These are phyloP conservation scores for Heterocephalus glaber DNA, from an alignment of 2,113 vertebrate genomes.

Conservation along the genomic window DNA sequence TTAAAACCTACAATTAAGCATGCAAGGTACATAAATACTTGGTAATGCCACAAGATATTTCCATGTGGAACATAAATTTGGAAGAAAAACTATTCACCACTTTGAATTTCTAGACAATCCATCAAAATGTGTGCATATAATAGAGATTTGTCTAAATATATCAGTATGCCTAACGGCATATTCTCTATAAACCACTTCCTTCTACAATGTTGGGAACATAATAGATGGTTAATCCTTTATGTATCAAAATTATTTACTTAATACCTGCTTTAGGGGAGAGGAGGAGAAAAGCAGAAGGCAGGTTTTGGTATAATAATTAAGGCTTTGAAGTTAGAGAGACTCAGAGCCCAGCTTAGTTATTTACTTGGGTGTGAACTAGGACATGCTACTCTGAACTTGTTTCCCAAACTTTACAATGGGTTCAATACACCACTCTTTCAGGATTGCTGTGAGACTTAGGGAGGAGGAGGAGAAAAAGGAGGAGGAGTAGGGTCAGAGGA, in stretches of 20 bases:
- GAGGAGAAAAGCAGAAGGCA: background rate
- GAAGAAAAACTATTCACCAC: slow-evolving; percentile 55
- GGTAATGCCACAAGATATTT: slow-evolving; percentile 60
- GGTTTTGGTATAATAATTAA: background rate
- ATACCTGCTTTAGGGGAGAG: background rate
- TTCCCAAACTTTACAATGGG: slow-evolving; percentile 34
- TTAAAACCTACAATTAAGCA: slow-evolving; percentile 56
- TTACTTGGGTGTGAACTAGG: background rate
- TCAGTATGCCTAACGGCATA: background rate
- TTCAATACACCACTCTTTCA: background rate
- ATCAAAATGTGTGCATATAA: background rate
- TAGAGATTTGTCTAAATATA: background rate
- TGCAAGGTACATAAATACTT: slow-evolving; percentile 70
- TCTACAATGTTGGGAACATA: background rate
- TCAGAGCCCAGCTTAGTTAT: background rate
- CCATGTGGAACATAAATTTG: slow-evolving; percentile 65
- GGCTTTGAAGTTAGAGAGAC: background rate
- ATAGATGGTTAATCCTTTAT: background rate
- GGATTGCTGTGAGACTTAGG: background rate
- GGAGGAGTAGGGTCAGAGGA: background rate
- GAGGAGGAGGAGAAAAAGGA: background rate
- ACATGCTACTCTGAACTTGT: background rate
- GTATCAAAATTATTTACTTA: slow-evolving; percentile 9
- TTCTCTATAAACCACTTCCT: background rate
- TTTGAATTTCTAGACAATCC: slow-evolving; percentile 35